phyloP scores from a whole-genome alignment of 2,797 vertebrate species.

The Amazona ochrocephala region DNA sequence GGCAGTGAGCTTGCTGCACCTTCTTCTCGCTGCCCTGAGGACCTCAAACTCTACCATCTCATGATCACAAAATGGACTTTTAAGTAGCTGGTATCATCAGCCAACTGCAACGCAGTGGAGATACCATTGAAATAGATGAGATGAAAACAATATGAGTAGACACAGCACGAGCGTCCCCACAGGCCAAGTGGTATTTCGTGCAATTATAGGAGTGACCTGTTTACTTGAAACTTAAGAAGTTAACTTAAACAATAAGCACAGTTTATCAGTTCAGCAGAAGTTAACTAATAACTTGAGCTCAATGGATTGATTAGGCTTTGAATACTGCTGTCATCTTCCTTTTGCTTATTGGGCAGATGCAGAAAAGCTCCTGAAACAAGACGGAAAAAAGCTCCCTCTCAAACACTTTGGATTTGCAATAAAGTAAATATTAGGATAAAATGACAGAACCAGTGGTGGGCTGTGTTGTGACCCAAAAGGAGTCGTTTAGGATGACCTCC shows the following conservation, averaged over 20 bases:
- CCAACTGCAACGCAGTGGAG: background rate
- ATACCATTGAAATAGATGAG: background rate
- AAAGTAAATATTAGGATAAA: background rate
- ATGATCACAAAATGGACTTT: background rate
- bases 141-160: background rate
- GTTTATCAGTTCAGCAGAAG: background rate
- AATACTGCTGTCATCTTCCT: background rate
- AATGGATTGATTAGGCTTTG: background rate
- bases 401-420: background rate
- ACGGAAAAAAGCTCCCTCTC: accelerated
- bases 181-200: background rate
- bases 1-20: background rate
- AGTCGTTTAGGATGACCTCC: background rate
- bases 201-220: background rate
- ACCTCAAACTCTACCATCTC: background rate
- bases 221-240: background rate
- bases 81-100: background rate
- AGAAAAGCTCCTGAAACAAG: background rate
- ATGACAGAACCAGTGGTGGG: background rate
- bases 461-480: background rate
- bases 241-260: background rate
- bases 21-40: background rate
- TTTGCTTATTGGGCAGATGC: background rate
- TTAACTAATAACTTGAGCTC: background rate
- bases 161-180: background rate